phyloP scores from a whole-genome alignment of 2,113 vertebrate genomes.

The Nothobranchius furzeri region DNA sequence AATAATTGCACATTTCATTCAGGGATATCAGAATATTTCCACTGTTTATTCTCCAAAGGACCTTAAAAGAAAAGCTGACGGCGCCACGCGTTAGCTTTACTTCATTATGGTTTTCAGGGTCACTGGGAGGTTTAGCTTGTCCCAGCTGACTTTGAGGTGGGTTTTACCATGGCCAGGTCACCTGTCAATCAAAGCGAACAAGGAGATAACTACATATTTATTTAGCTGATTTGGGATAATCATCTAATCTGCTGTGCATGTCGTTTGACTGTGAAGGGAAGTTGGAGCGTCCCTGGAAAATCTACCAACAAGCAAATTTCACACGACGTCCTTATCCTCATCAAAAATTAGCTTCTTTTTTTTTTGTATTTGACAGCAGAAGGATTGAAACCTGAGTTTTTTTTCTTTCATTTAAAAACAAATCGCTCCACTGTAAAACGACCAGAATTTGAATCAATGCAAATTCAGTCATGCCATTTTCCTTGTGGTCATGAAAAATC shows the following conservation, averaged over 20 bases:
- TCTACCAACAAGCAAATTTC: too few relatives aligned
- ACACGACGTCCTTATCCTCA: too few relatives aligned
- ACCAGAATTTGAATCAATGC: neutral
- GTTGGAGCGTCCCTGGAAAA: too few relatives aligned
- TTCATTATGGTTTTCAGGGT: neutral
- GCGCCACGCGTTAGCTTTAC: neutral
- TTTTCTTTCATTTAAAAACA: neutral
- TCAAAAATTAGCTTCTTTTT: neutral
- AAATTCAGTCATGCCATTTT: slow-evolving; percentile 32
- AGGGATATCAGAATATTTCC: neutral
- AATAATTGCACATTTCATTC: slow-evolving; percentile 39
- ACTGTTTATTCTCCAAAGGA: slow-evolving; percentile 27
- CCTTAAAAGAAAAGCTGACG: slow-evolving; percentile 9
- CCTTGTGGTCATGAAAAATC: slow-evolving; percentile 17
- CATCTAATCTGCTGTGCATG: neutral
- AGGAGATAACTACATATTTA: neutral
- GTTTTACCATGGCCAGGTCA: neutral
- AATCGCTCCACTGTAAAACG: slow-evolving; percentile 4
- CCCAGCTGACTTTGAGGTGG: neutral
- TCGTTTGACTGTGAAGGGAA: neutral
- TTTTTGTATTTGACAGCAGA: neutral
- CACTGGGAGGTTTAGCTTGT: neutral
- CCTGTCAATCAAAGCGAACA: neutral
- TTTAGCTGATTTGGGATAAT: neutral
- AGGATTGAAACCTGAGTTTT: slow-evolving; percentile 15